A percentile compares a stretch with the other conserved stretches of the same genome.
Conservation (phyloP, 2,113 vertebrate genomes). For the Strix uralensis region DNA sequence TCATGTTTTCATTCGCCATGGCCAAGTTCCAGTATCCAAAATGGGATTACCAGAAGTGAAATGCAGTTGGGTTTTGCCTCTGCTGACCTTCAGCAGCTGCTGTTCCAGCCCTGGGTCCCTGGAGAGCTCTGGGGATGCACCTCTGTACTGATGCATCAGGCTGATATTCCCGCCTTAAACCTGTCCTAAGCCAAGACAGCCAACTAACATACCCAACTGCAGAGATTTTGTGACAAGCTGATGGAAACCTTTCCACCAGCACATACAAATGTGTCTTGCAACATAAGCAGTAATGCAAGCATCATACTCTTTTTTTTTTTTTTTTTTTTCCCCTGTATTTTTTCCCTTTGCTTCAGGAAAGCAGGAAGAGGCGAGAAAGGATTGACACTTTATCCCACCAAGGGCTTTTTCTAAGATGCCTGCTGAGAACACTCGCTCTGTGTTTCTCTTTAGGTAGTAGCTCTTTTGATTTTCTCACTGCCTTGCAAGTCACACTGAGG, state of each 20-base stretch:
- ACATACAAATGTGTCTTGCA: not conserved
- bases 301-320: not conserved
- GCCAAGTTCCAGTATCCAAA: not conserved
- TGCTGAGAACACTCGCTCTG: not conserved
- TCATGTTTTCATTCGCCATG: not conserved
- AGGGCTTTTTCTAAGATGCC: not conserved
- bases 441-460: constrained; percentile 40
- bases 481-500: not conserved
- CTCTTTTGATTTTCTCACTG: constrained; percentile 56
- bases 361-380: not conserved
- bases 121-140: not conserved
- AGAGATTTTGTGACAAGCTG: not conserved
- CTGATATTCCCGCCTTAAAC: not conserved
- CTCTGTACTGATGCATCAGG: not conserved
- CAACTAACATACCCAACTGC: not conserved
- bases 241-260: not conserved
- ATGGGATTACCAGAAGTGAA: not conserved
- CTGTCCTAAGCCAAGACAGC: not conserved
- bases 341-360: not conserved
- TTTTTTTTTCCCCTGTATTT: not conserved
- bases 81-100: not conserved
- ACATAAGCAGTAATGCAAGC: not conserved
- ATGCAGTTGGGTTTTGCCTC: not conserved
- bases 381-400: not conserved
- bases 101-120: not conserved